Evolutionary conservation across 1,140 invertebrate genomes (phyloP).

Genomic region (Druon quercuslanigerum): DNA sequence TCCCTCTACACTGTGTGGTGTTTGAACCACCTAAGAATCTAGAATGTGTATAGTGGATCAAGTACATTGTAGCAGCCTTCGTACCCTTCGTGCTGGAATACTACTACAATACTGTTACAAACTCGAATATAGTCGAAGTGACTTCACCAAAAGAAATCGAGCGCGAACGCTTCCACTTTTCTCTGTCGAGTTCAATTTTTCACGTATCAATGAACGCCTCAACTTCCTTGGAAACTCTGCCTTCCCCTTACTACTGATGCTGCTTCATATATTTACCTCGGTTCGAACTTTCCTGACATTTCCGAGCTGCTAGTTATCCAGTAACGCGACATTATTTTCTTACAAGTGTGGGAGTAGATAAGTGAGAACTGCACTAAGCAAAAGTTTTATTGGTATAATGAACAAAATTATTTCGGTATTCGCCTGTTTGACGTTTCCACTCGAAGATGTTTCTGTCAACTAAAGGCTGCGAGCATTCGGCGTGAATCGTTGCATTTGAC

Average conservation of each 20-base stretch:
- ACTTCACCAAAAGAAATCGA: neutral
- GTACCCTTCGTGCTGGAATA: neutral
- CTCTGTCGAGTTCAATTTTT: neutral
- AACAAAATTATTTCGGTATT: slow-evolving; percentile 1
- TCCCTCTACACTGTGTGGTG: slow-evolving; percentile 15
- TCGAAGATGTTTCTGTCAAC: slow-evolving; percentile 7
- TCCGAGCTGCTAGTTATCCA: neutral
- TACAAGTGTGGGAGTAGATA: neutral
- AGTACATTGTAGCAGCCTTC: neutral
- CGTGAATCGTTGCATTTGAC: slow-evolving; percentile 40
- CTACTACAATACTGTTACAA: neutral
- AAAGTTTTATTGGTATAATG: neutral
- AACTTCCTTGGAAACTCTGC: neutral
- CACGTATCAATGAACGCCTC: neutral
- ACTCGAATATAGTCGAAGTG: neutral
- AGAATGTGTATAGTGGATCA: neutral
- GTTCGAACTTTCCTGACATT: neutral
- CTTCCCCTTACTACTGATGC: neutral
- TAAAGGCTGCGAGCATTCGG: slow-evolving; percentile 23
- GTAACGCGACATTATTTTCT: neutral
- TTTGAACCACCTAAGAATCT: slow-evolving; percentile 15
- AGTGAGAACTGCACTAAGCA: neutral
- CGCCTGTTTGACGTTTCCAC: slow-evolving; percentile 1
- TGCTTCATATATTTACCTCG: neutral
- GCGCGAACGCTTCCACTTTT: neutral